Percentiles rank a stretch among this genome's conserved stretches.
These are phyloP conservation scores for Cairina moschata DNA, from an alignment of 2,113 vertebrate species.

Conservation along the genomic window DNA sequence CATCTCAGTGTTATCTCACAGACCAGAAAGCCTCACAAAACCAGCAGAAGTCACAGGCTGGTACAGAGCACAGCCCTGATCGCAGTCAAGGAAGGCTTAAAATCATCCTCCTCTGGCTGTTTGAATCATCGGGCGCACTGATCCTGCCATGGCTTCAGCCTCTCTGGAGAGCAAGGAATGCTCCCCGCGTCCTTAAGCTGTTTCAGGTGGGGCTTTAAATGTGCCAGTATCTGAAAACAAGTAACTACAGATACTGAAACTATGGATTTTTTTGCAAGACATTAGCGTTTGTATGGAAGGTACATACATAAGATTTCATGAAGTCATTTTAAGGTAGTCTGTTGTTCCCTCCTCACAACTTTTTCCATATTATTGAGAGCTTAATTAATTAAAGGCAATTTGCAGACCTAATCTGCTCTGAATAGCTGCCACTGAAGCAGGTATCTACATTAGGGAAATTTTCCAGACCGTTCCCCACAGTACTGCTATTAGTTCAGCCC, in stretches of 20 bases:
- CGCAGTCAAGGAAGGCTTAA: not conserved
- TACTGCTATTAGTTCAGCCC: not conserved
- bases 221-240: not conserved
- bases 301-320: not conserved
- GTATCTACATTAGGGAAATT: not conserved
- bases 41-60: not conserved
- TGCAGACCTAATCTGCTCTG: not conserved
- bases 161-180: not conserved
- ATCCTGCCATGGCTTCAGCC: not conserved
- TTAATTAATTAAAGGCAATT: slow-evolving; percentile 37
- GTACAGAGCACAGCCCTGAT: not conserved
- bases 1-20: not conserved
- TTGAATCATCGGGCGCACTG: rapidly evolving
- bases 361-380: not conserved
- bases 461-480: not conserved
- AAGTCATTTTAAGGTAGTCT: not conserved
- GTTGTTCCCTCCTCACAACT: not conserved
- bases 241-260: not conserved
- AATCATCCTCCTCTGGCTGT: not conserved
- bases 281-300: not conserved
- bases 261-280: not conserved
- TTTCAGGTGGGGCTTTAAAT: not conserved
- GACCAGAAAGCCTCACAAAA: not conserved
- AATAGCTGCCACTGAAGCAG: not conserved
- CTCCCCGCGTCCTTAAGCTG: not conserved